Evolutionary conservation across 2,888 invertebrate genomes (phyloP).

Genomic region (Camponotus fellah): DNA sequence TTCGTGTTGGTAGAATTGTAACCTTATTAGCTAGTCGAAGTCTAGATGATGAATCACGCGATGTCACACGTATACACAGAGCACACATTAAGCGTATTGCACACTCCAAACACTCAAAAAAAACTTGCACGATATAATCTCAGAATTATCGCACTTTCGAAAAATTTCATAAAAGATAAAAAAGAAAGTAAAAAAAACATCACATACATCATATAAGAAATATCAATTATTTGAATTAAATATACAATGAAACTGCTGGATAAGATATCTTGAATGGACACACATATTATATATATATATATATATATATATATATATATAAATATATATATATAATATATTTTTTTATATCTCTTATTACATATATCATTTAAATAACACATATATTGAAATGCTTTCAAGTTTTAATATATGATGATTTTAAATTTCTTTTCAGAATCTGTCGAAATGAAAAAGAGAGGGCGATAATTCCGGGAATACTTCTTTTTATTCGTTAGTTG

Average conservation of each 20-base stretch:
- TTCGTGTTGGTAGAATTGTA: conserved; percentile 80
- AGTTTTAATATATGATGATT: neutral
- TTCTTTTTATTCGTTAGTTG: conserved; percentile 29
- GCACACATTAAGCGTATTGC: conserved; percentile 51
- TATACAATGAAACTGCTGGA: neutral
- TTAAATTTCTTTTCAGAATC: neutral
- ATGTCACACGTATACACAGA: conserved; percentile 55
- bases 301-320: no score
- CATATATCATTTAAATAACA: neutral
- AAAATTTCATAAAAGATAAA: neutral
- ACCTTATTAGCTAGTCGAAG: conserved; percentile 82
- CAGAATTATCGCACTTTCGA: conserved; percentile 37
- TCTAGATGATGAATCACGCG: conserved; percentile 72
- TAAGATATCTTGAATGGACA: neutral
- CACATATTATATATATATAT: no score
- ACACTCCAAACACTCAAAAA: conserved; percentile 31
- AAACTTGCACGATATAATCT: conserved; percentile 40
- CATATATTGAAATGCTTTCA: neutral
- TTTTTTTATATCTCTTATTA: neutral
- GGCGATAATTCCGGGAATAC: conserved; percentile 26
- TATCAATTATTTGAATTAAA: neutral
- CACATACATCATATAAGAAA: neutral
- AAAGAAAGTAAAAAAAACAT: neutral
- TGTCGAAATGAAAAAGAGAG: neutral
- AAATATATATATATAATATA: no score